Conservation (phyloP, 1,140 invertebrate species). For the Solenopsis invicta region DNA sequence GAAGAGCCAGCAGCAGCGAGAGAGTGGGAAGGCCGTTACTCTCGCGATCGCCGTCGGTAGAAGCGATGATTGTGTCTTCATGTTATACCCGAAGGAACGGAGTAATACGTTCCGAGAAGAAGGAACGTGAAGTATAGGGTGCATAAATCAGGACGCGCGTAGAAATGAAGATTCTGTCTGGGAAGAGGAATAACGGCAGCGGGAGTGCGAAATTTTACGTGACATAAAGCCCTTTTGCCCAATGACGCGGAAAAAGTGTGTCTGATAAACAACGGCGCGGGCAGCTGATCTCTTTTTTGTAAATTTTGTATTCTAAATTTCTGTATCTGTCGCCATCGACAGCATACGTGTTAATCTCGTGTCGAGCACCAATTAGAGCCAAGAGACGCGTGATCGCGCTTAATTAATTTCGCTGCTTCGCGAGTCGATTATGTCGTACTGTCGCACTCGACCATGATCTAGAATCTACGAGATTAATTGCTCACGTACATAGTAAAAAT, state of each 20-base stretch:
- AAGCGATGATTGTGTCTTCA: slow-evolving; percentile 64
- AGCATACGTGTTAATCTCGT: background rate
- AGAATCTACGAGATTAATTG: slow-evolving; percentile 34
- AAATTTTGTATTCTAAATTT: slow-evolving; percentile 12
- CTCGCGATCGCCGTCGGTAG: slow-evolving; percentile 36
- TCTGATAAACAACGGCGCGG: slow-evolving; percentile 40
- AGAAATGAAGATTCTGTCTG: slow-evolving; percentile 64
- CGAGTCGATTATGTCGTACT: slow-evolving; percentile 15
- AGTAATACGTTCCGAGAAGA: slow-evolving; percentile 55
- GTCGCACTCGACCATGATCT: slow-evolving; percentile 22
- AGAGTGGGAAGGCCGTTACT: slow-evolving; percentile 16
- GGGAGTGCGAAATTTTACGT: slow-evolving; percentile 40
- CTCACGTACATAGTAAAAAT: background rate
- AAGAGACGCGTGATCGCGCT: slow-evolving; percentile 26
- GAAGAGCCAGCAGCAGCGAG: background rate
- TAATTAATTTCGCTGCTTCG: slow-evolving; percentile 46
- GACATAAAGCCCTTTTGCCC: slow-evolving; percentile 30
- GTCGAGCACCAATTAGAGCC: slow-evolving; percentile 29
- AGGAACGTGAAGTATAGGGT: slow-evolving; percentile 16
- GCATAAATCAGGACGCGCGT: slow-evolving; percentile 56
- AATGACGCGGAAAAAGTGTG: slow-evolving; percentile 23
- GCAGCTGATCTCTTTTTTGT: background rate
- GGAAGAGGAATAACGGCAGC: slow-evolving; percentile 34
- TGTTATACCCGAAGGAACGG: slow-evolving; percentile 54
- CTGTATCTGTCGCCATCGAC: background rate